Evolutionary conservation across 1,140 invertebrate genomes (phyloP), one percentile per base, ranked within the genome.

Genomic region (Pseudomyrmex cubaensis): DNA sequence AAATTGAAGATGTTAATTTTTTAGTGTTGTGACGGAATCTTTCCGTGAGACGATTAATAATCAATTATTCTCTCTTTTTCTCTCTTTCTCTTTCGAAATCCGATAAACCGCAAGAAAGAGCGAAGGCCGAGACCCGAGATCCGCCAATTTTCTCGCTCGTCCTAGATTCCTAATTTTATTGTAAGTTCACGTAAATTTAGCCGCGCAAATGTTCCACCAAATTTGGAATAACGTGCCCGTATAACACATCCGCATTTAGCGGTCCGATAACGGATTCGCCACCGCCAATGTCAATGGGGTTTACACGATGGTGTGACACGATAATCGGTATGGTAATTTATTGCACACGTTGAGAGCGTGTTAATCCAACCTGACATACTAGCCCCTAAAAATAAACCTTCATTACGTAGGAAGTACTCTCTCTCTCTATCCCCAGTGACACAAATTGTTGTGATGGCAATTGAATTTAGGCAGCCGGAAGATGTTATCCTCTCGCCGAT

Each of bases 161-260:
- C 80, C 86, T 46, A 75, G 56, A 86, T 87, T 83, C 75, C 56
- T 63, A 86, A 83, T 76, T 86, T 64, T 35, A 64, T n/a, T 35
- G 57, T 57, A 57, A 70, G 52, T 56, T 13, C 66, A 61, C 35
- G 10, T 86, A 87, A 77, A 77, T 86, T 50, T 54, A 75, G 67
- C 22, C 35, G 46, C 25, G 48, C 13, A 22, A 70, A 78, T 70
- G n/a, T 25, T 48, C 56, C 54, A n/a, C 22, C 54, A 22, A 61
- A 59, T 80, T 80, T 50, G 54, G 54, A 80, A 48, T 70, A 59
- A 70, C 44, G 56, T 44, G 54, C 25, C 44, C 20, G 76, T 61
- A 35, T 35, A 72, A 78, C 64, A 57, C 52, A 48, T 78, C 64
- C 64, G 44, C 52, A 78, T 78, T 78, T 78, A 78, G 64, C 64